Percentiles rank a stretch among this genome's conserved stretches.
Evolutionary conservation across 2,797 vertebrate species (phyloP).

Genomic region (Sardinella longiceps): DNA sequence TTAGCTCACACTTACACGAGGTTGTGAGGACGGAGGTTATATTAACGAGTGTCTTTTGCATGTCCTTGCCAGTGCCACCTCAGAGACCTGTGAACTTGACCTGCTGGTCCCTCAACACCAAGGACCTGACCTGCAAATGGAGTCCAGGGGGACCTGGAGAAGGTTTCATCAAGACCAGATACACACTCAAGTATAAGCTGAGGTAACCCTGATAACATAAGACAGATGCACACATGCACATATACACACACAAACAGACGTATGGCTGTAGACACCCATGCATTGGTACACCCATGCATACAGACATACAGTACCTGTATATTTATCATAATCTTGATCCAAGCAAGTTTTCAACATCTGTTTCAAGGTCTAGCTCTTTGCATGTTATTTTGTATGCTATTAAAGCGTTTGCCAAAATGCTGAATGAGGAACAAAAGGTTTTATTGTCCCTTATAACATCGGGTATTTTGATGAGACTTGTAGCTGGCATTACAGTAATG

Average conservation of each 20-base stretch:
- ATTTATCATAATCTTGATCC: not conserved
- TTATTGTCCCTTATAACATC: conserved; percentile 20
- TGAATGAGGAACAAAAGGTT: conserved; percentile 1
- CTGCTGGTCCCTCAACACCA: conserved; percentile 93
- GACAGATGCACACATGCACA: conserved; percentile 18
- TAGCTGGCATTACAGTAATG: not conserved
- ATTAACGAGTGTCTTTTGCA: not conserved
- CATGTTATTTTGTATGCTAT: conserved; percentile 7
- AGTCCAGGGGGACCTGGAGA: conserved; percentile 83
- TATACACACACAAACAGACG: not conserved
- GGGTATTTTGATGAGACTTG: conserved; percentile 23
- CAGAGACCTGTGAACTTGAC: conserved; percentile 91
- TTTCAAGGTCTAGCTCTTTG: conserved; percentile 9
- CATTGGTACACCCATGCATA: not conserved
- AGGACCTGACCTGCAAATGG: conserved; percentile 92
- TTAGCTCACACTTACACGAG: not conserved
- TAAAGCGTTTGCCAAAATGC: conserved; percentile 5
- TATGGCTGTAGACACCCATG: not conserved
- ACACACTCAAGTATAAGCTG: conserved; percentile 94
- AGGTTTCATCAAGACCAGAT: conserved; percentile 88
- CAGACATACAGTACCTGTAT: not conserved
- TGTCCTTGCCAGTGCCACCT: conserved; percentile 79
- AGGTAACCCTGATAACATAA: conserved; percentile 71
- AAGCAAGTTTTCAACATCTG: not conserved
- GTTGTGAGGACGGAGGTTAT: not conserved